phyloP scores from a whole-genome alignment of 2,113 vertebrate species.

The Varanus salvator region DNA sequence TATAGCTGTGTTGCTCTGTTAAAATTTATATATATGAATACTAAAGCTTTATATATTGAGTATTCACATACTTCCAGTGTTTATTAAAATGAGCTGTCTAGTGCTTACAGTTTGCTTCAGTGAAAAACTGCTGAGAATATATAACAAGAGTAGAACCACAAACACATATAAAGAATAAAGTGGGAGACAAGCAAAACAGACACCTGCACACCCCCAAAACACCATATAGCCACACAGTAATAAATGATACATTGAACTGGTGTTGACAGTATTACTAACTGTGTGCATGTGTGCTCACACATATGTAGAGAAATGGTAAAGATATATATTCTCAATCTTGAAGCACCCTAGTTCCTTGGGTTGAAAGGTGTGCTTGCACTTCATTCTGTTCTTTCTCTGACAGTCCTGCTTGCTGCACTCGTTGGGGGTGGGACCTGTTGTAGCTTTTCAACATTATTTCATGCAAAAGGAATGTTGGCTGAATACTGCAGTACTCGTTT shows the following conservation, averaged over 20 bases:
- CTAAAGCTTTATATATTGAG: not conserved
- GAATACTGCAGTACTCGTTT: not conserved
- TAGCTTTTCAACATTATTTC: not conserved
- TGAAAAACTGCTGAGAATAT: no score
- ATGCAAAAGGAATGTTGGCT: not conserved
- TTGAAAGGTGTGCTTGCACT: not conserved
- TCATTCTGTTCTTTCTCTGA: not conserved
- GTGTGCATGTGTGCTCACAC: no score
- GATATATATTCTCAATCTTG: not conserved
- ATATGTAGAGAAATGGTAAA: no score
- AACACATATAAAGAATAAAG: no score
- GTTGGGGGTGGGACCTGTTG: not conserved
- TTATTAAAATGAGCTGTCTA: not conserved
- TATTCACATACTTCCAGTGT: not conserved
- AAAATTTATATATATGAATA: not conserved
- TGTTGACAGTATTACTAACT: no score
- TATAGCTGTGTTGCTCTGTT: not conserved
- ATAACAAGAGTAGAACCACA: no score
- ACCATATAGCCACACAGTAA: no score
- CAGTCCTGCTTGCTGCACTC: not conserved
- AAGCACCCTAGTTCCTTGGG: not conserved
- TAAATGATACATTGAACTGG: no score
- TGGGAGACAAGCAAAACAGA: no score
- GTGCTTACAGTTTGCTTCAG: not conserved
- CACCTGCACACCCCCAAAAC: no score